Conservation (phyloP, 1,140 invertebrate species). For the Ladona fulva region DNA sequence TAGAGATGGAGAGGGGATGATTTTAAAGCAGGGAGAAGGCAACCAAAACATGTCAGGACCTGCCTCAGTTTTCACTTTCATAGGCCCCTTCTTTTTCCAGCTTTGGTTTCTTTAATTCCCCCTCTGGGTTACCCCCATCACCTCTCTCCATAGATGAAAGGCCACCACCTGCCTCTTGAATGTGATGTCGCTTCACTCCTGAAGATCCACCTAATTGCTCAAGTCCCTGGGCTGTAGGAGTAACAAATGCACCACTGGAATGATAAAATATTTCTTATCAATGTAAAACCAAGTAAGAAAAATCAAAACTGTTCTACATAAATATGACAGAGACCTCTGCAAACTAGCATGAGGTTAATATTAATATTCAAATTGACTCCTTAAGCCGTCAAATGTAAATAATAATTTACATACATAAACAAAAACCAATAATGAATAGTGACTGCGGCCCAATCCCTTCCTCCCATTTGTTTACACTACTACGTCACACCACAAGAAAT, state of each 20-base stretch:
- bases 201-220: neutral
- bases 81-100: neutral
- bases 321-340: too few relatives aligned
- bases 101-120: constrained; percentile 1
- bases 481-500: too few relatives aligned
- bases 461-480: too few relatives aligned
- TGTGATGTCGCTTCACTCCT: neutral
- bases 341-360: too few relatives aligned
- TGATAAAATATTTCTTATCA: neutral
- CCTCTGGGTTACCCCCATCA: neutral
- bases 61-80: constrained; percentile 4
- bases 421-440: too few relatives aligned
- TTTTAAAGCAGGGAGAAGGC: neutral
- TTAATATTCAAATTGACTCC: too few relatives aligned
- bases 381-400: too few relatives aligned
- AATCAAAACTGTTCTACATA: too few relatives aligned
- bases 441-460: too few relatives aligned
- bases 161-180: neutral
- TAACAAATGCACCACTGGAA: constrained; percentile 5
- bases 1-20: neutral
- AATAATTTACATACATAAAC: too few relatives aligned
- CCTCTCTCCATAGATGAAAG: neutral
- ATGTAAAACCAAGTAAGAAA: too few relatives aligned
- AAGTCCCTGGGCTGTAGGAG: neutral
- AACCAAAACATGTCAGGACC: neutral